Base-by-base conservation (phyloP, 2,113 vertebrate genomes). In the Polyodon spathula region DNA sequence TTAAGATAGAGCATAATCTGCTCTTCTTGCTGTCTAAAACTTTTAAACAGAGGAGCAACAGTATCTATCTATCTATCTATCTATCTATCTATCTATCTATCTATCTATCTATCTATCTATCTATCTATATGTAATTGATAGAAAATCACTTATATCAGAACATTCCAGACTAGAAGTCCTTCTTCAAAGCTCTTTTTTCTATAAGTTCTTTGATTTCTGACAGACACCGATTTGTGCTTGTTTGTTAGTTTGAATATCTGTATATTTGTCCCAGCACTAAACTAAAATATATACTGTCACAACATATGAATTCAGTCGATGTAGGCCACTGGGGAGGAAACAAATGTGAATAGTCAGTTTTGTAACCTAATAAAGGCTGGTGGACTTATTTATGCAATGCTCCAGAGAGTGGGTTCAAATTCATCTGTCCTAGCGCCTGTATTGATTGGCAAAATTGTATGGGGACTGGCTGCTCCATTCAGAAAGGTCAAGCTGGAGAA, bases 401-500 rank as follows among this genome's bases (percentile, higher is more conserved):
- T 12, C 5, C 5, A 50, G 5, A 50, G 48, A 50, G 12, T n/a
- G 5, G 6, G 12, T n/a, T 50, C 48, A 48, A 17, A 17, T 17
- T 11, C 37, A 6, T 38, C 10, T 48, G n/a, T 50, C 27, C 3
- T 27, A 54, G 63, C 46, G 12, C 16, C 11, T 60, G 59, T 27
- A 0, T 6, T 37, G 16, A 38, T 48, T 15, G 16, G 7, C 15
- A 40, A 38, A 40, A 38, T 15, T 40, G 39, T 41, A 40, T 17
- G 16, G 56, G 8, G 38, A 17, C 37, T 6, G 17, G 40, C 27
- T 7, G 51, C n/a, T 12, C 6, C 16, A 42, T 46, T 50, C 48
- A n/a, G 48, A 50, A 64, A 64, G 63, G 63, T 64, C 57, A 55
- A 27, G 8, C 16, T 52, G 8, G 38, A 8, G 37, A 40, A 44